phyloP scores from a whole-genome alignment of 2,113 vertebrate genomes.

The Salvator merianae region DNA sequence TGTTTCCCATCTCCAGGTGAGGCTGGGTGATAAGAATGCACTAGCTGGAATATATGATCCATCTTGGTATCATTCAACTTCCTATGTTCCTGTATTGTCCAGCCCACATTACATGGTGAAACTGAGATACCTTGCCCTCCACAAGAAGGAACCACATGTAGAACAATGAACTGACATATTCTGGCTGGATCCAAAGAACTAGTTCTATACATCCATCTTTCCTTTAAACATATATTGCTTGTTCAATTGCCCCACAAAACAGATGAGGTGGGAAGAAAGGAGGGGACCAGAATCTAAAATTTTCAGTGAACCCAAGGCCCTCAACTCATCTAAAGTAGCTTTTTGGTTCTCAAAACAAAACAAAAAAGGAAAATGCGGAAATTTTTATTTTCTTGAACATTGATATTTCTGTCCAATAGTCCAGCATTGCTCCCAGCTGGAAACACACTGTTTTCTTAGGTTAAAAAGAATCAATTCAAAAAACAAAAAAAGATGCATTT shows the following conservation, averaged over 20 bases:
- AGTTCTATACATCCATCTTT: neutral
- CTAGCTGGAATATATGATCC: too few relatives aligned
- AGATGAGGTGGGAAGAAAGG: neutral
- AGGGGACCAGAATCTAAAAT: neutral
- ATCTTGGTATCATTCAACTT: too few relatives aligned
- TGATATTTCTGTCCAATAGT: too few relatives aligned
- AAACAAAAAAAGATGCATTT: slow-evolving; percentile 2
- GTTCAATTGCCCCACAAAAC: neutral
- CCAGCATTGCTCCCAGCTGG: neutral
- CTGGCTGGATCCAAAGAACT: neutral
- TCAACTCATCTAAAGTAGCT: neutral
- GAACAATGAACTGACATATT: neutral
- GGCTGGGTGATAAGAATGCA: too few relatives aligned
- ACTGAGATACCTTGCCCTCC: too few relatives aligned
- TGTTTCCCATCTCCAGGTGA: too few relatives aligned
- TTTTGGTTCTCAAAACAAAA: neutral
- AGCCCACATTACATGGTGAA: too few relatives aligned
- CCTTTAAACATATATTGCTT: neutral
- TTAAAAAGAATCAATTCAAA: slow-evolving; percentile 6
- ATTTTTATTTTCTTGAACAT: too few relatives aligned
- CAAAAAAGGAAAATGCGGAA: neutral
- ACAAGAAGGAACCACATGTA: too few relatives aligned
- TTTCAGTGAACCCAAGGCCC: neutral
- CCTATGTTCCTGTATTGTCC: too few relatives aligned
- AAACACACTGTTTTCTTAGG: slow-evolving; percentile 9